Evolutionary conservation across 2,797 vertebrate genomes (phyloP), one percentile per base, ranked within the genome.

Genomic region (Micropoecilia bifurca): DNA sequence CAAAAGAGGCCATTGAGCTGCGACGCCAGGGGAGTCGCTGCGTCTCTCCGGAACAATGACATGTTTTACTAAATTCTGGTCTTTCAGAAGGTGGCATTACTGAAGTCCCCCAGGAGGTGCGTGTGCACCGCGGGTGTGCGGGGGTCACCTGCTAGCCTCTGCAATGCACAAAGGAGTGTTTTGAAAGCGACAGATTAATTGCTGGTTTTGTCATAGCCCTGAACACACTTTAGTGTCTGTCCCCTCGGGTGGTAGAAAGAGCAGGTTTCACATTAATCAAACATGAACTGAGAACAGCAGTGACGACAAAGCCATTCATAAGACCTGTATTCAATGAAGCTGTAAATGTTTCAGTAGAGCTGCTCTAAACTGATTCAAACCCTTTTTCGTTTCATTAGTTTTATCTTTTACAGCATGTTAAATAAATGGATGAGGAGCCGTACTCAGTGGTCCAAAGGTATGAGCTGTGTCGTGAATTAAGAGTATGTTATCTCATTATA

Each of bases 151-250:
- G 18, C 78, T 86, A 82, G 83, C 83, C 83, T 74, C 78, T 80
- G 80, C 28, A 47, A 86, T 85, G 83, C 87, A 87, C 85, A 89
- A 86, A 85, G 85, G 87, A 86, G 53, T 82, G 81, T 88, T 92
- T 87, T 81, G 89, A 92, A 93, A 90, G 87, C 93, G 90, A 91
- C 83, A 91, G 88, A 93, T 92, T 92, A 93, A 93, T 91, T 92
- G 85, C 79, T 86, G 66, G 79, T 90, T 90, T 89, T 80, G 77
- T 73, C 77, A 87, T 73, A 73, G 71, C 76, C n/a, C 76, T 80
- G 73, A 91, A 89, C 89, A 77, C 86, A 83, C 79, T 22, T 55
- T 68, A 73, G 87, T 82, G 72, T 86, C 71, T 78, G n/a, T 53
- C 59, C 80, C 79, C 73, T 77, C 63, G 71, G 84, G 85, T 75